These are phyloP conservation scores for Lytechinus variegatus DNA, from an alignment of 35 echinoderm and acorn worm species.

Conservation along the genomic window DNA sequence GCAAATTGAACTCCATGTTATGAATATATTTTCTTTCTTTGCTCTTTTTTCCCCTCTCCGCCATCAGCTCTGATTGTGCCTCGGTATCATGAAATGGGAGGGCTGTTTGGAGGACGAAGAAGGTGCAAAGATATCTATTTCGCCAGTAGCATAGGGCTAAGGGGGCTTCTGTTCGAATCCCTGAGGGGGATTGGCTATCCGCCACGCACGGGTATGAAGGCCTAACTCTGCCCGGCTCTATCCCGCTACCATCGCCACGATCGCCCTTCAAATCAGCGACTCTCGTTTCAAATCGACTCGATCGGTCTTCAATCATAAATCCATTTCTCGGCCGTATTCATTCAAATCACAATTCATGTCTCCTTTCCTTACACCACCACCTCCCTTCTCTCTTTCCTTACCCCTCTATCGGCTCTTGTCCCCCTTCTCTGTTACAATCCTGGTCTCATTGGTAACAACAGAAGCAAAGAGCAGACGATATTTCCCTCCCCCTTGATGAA, in stretches of 20 bases:
- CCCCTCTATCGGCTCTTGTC: no score
- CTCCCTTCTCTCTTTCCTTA: not conserved
- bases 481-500: not conserved
- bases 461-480: not conserved
- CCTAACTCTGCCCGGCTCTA: not conserved
- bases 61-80: not conserved
- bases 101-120: not conserved
- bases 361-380: not conserved
- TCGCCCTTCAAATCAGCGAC: not conserved
- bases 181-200: not conserved
- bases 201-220: not conserved
- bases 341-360: not conserved
- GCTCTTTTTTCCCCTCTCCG: not conserved
- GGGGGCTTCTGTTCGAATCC: not conserved
- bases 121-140: slow-evolving; percentile 36
- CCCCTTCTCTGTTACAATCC: not conserved
- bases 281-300: not conserved
- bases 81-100: not conserved
- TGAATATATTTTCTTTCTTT: slow-evolving; percentile 42
- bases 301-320: not conserved
- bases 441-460: not conserved
- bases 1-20: slow-evolving; percentile 27
- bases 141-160: slow-evolving; percentile 3
- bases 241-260: not conserved
- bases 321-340: not conserved